Base-by-base conservation (phyloP, 2,113 vertebrate species). In the Callipepla californica region DNA sequence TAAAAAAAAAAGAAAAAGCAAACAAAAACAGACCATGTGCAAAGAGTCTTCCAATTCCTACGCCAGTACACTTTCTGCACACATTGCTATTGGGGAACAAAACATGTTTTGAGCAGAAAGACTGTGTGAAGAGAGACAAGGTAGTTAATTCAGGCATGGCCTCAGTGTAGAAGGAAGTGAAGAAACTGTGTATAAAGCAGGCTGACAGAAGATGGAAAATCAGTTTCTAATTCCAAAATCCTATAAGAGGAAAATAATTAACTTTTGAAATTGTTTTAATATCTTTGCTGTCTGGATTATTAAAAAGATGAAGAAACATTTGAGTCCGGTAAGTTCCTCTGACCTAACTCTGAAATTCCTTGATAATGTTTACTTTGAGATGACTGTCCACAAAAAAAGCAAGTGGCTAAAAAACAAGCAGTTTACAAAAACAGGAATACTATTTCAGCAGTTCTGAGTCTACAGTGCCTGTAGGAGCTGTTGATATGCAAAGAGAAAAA, bases 241-340 rank as follows among this genome's bases (percentile, higher is more conserved):
- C 14, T 84, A 5, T 65, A 34, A 48, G 42, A 90, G 48, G 32
- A 87, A 82, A 89, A 86, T 0, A 87, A 92, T 89, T 38, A 83
- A 89, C 90, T 38, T 92, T 68, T 87, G 3, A 85, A 91, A 79
- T 90, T 92, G 68, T 85, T 95, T 90, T 94, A 82, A 80, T 90
- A 51, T 79, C 75, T 93, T 82, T 97, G 89, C 92, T 91, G 5
- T 80, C 95, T 84, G 95, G 91, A 90, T 96, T 61, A 90, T 58
- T 88, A 44, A 58, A 57, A 95, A 99, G 99, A 99, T 91, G 99
- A 99, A 97, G 99, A 99, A 96, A 98, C 98, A 4, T 99, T 99
- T 99, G 98, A 99, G 97, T 99, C 98, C 95, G 99, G 99, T 99
- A 98, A 98, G 98, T 98, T 82, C 12, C 32, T 93, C 61, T 75